phyloP scores from a whole-genome alignment of 2,113 vertebrate genomes.

The Reinhardtius hippoglossoides region DNA sequence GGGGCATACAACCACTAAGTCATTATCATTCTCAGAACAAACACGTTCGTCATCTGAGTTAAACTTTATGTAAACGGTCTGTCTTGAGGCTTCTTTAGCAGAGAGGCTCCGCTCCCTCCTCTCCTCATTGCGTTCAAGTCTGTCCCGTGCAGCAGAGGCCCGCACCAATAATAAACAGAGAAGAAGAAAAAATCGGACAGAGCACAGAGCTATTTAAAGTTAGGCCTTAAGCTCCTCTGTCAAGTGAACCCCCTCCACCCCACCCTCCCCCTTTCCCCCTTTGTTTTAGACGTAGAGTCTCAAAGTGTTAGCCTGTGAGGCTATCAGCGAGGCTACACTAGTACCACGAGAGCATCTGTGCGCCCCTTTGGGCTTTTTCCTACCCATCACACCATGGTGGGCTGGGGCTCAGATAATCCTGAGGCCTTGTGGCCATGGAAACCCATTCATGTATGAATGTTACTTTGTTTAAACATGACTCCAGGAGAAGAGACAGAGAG shows the following conservation, averaged over 20 bases:
- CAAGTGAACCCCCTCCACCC: constrained; percentile 48
- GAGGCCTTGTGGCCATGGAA: constrained; percentile 75
- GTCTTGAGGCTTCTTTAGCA: constrained; percentile 35
- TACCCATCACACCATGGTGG: constrained; percentile 69
- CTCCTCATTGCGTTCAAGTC: constrained; percentile 20
- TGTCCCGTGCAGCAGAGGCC: constrained; percentile 14
- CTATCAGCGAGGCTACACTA: constrained; percentile 53
- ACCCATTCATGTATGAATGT: constrained; percentile 81
- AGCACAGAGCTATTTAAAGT: constrained; percentile 73
- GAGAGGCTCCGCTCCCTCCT: constrained; percentile 7
- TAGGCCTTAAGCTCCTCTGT: constrained; percentile 68
- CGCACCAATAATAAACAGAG: constrained; percentile 44
- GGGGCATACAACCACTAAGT: constrained; percentile 31
- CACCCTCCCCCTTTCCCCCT: neutral
- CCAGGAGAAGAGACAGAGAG: constrained; percentile 64
- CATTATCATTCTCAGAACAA: constrained; percentile 62
- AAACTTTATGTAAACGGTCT: constrained; percentile 62
- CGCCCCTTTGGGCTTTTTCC: constrained; percentile 63
- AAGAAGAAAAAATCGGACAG: constrained; percentile 23
- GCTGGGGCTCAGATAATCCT: constrained; percentile 68
- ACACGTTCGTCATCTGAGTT: constrained; percentile 40
- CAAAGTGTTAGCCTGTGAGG: constrained; percentile 48
- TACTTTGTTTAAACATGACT: constrained; percentile 78
- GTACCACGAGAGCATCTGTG: constrained; percentile 78
- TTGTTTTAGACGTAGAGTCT: constrained; percentile 52